Percentiles rank a stretch among this genome's conserved stretches.
These are phyloP conservation scores for Crocodylus rhombifer DNA, from an alignment of 2,797 vertebrate species.

Conservation along the genomic window DNA sequence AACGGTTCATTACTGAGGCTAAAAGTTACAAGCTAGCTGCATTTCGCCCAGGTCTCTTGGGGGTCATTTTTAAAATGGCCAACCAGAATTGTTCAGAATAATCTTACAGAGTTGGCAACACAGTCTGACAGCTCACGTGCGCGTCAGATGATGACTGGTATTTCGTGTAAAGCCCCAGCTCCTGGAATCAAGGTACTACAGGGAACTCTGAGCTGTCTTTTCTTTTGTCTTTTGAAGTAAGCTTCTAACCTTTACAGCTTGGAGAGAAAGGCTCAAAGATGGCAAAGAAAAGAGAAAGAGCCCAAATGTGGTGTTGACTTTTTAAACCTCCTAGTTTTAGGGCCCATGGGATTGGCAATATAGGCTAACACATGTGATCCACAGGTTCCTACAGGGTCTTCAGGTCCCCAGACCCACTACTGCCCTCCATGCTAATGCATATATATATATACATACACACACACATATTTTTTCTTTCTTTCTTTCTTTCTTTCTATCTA, in stretches of 20 bases:
- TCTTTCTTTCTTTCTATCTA: too few relatives aligned
- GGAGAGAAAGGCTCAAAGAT: background rate
- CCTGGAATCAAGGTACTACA: background rate
- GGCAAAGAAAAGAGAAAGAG: background rate
- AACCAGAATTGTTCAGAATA: background rate
- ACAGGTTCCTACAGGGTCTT: background rate
- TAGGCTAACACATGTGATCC: background rate
- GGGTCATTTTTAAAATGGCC: background rate
- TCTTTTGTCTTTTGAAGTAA: background rate
- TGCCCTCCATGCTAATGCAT: background rate
- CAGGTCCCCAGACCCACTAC: background rate
- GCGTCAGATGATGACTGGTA: background rate
- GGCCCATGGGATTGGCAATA: background rate
- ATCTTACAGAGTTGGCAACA: background rate
- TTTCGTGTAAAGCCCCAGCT: background rate
- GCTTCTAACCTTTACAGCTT: background rate
- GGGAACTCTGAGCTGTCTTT: background rate
- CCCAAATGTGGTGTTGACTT: background rate
- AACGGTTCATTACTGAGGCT: background rate
- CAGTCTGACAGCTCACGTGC: background rate
- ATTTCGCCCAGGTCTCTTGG: background rate
- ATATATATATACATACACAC: background rate
- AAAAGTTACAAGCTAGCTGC: background rate
- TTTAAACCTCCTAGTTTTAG: background rate
- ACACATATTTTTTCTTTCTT: too few relatives aligned